These are phyloP conservation scores for Alces alces DNA, from an alignment of 2,113 vertebrate species.

Conservation along the genomic window DNA sequence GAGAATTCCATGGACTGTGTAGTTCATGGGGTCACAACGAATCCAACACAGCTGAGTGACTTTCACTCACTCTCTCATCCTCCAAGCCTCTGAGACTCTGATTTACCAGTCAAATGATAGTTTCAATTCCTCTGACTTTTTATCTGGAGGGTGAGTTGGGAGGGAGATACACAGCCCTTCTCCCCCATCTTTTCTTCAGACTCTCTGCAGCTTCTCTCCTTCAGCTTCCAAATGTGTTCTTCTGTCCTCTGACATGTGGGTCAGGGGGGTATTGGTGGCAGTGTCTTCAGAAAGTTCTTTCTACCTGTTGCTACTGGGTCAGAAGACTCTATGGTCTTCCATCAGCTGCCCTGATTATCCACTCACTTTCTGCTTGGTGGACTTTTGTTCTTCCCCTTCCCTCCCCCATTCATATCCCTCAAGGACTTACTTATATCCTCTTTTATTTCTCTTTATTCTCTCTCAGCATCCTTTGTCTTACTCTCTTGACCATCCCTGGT, in stretches of 20 bases:
- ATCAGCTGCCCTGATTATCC: not conserved
- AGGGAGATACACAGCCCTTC: not conserved
- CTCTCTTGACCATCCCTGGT: too few species aligned
- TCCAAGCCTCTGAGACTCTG: not conserved
- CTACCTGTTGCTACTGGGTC: rapidly evolving
- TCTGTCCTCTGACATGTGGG: not conserved
- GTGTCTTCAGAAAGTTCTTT: not conserved
- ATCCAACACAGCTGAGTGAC: rapidly evolving
- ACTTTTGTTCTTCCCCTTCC: not conserved
- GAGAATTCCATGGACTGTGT: not conserved
- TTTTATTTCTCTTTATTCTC: not conserved
- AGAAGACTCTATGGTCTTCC: not conserved
- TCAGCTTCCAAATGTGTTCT: not conserved
- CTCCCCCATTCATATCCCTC: too few species aligned
- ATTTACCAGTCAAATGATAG: rapidly evolving
- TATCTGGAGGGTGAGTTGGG: rapidly evolving
- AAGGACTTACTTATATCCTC: rapidly evolving
- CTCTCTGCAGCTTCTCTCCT: not conserved
- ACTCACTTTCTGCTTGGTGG: not conserved
- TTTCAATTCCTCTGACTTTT: not conserved
- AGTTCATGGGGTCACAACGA: rapidly evolving
- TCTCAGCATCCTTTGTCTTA: not conserved
- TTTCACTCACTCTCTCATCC: not conserved
- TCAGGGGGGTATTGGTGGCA: too few species aligned
- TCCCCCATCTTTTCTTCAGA: not conserved